Evolutionary conservation across 2,797 vertebrate species (phyloP).

Genomic region (Gadopsis bispinosus): DNA sequence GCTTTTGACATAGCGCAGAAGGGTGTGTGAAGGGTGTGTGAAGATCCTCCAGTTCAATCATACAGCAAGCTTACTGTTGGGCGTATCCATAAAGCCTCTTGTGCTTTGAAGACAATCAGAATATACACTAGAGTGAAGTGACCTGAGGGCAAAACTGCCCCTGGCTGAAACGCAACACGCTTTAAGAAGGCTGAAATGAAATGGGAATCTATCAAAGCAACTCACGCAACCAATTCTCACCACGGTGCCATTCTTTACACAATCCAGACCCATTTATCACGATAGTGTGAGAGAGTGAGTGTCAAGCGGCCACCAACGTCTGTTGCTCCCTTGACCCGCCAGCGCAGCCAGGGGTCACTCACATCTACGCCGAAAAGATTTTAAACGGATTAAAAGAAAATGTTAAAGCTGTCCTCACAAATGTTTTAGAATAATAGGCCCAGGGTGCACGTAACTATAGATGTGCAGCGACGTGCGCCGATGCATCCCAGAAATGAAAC

Average conservation of each 20-base stretch:
- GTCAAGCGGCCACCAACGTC: slow-evolving; percentile 55
- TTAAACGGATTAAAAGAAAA: slow-evolving; percentile 1
- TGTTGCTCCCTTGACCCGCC: slow-evolving; percentile 44
- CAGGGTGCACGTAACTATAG: not conserved
- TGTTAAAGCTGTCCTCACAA: not conserved
- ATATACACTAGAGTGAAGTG: slow-evolving; percentile 29
- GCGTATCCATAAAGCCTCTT: slow-evolving; percentile 57
- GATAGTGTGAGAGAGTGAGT: slow-evolving; percentile 40
- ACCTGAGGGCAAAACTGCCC: slow-evolving; percentile 19
- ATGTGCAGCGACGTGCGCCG: not conserved
- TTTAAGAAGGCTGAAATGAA: slow-evolving; percentile 27
- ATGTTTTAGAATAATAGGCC: not conserved
- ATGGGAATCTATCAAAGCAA: slow-evolving; percentile 33
- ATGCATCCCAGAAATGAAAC: slow-evolving; percentile 19
- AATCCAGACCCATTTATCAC: slow-evolving; percentile 49
- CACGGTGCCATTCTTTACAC: slow-evolving; percentile 48
- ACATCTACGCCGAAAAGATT: not conserved
- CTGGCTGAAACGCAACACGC: slow-evolving; percentile 43
- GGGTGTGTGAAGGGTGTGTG: slow-evolving; percentile 72
- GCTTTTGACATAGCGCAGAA: slow-evolving; percentile 31
- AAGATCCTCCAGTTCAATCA: slow-evolving; percentile 50
- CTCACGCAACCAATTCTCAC: slow-evolving; percentile 39
- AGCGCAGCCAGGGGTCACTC: slow-evolving; percentile 26
- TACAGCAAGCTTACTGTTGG: slow-evolving; percentile 46
- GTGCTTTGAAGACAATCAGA: slow-evolving; percentile 64